These are phyloP conservation scores for Agapornis roseicollis DNA, from an alignment of 2,113 vertebrate genomes.

Conservation along the genomic window DNA sequence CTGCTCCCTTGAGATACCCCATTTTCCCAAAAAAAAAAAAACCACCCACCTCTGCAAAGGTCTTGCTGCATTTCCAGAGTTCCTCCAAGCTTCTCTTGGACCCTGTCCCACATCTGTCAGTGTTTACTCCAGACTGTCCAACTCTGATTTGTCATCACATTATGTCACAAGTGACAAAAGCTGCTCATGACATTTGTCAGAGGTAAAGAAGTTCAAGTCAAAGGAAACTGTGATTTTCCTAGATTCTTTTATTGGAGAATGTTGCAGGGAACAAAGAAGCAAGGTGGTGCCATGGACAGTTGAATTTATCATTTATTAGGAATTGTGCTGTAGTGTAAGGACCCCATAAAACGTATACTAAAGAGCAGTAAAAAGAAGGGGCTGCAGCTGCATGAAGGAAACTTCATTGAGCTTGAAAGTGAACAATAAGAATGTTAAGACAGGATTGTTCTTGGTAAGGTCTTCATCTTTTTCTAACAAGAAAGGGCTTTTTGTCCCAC, in stretches of 20 bases:
- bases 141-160: neutral
- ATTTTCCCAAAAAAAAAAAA: neutral
- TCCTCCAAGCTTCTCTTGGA: neutral
- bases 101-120: fast-evolving
- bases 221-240: neutral
- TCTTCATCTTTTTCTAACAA: neutral
- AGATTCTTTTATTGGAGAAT: neutral
- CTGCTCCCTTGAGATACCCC: neutral
- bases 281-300: neutral
- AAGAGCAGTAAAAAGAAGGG: neutral
- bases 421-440: neutral
- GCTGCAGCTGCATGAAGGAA: neutral
- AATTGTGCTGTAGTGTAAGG: neutral
- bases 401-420: neutral
- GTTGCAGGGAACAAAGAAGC: neutral
- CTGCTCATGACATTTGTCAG: neutral
- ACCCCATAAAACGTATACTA: neutral
- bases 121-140: neutral
- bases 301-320: neutral
- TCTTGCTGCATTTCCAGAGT: neutral
- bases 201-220: neutral
- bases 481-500: neutral
- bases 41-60: neutral
- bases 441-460: neutral
- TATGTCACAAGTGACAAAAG: neutral